A percentile compares a stretch with the other conserved stretches of the same genome.
Conservation (phyloP, 2,888 invertebrate species). For the Parnassius smintheus region DNA sequence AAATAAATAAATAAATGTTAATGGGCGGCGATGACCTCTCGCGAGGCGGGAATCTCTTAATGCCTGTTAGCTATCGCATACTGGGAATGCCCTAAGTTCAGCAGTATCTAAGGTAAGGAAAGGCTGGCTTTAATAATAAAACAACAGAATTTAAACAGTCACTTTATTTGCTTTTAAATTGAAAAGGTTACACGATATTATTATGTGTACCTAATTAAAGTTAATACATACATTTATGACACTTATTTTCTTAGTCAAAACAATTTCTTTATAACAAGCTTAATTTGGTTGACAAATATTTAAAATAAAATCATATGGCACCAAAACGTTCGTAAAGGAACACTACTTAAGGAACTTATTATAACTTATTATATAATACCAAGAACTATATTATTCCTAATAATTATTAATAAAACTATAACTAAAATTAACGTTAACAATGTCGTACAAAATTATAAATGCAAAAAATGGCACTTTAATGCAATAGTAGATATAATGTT, state of each 20-base stretch:
- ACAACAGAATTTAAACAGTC: neutral
- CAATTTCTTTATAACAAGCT: neutral
- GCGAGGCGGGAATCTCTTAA: no score
- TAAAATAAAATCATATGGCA: constrained; percentile 19
- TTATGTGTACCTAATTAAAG: neutral
- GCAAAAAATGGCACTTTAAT: neutral
- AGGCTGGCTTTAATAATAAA: no score
- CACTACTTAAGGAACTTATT: constrained; percentile 5
- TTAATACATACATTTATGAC: constrained; percentile 4
- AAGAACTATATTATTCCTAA: neutral
- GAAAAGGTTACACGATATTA: constrained; percentile 6
- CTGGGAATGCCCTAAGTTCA: no score
- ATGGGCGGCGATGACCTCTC: no score
- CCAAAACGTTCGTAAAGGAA: constrained; percentile 3
- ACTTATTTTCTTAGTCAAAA: neutral
- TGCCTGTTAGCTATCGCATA: no score
- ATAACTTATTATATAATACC: neutral
- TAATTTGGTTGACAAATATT: neutral
- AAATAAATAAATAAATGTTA: no score
- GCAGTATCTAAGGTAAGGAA: no score
- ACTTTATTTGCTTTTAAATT: constrained; percentile 22
- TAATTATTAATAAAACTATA: neutral
- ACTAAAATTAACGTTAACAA: neutral
- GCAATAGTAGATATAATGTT: no score
- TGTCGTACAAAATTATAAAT: neutral